Evolutionary conservation across 2,113 vertebrate genomes (phyloP).

Genomic region (Neomonachus schauinslandi): DNA sequence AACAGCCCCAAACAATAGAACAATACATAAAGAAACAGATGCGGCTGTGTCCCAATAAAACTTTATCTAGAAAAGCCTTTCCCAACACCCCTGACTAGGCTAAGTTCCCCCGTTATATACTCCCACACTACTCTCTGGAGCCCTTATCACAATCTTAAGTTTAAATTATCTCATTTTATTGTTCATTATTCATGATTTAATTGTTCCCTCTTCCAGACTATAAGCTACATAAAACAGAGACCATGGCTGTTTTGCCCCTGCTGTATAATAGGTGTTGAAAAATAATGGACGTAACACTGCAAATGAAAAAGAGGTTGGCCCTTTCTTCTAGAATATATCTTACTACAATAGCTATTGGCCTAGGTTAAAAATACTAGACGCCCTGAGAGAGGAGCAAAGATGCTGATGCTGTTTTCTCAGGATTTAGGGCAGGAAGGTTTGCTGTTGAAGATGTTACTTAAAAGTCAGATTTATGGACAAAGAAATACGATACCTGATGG

Average conservation of each 20-base stretch:
- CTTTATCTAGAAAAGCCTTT: constrained; percentile 14
- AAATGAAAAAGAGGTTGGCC: not conserved
- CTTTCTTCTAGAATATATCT: constrained; percentile 9
- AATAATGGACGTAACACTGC: not conserved
- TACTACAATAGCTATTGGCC: not conserved
- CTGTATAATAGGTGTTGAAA: constrained; percentile 6
- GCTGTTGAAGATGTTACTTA: constrained; percentile 33
- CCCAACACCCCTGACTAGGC: not conserved
- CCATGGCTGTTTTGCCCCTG: not conserved
- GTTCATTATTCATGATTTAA: constrained; percentile 16
- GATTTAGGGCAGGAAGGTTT: not conserved
- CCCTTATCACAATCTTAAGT: not conserved
- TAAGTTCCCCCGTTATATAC: not conserved
- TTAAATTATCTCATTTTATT: not conserved
- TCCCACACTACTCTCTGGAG: not conserved
- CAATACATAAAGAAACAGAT: not conserved
- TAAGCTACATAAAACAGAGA: not conserved
- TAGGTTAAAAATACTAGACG: not conserved
- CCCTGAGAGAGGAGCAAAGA: not conserved
- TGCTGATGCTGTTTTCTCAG: not conserved
- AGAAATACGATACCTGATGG: constrained; percentile 91
- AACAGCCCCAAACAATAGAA: constrained; percentile 20
- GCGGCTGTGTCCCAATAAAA: not conserved
- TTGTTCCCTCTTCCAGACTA: not conserved
- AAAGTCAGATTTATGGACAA: constrained; percentile 38